A percentile compares a stretch with the other conserved stretches of the same genome.
These are phyloP conservation scores for Lamellibrachia columna DNA, from an alignment of 2,888 invertebrate genomes.

Conservation along the genomic window DNA sequence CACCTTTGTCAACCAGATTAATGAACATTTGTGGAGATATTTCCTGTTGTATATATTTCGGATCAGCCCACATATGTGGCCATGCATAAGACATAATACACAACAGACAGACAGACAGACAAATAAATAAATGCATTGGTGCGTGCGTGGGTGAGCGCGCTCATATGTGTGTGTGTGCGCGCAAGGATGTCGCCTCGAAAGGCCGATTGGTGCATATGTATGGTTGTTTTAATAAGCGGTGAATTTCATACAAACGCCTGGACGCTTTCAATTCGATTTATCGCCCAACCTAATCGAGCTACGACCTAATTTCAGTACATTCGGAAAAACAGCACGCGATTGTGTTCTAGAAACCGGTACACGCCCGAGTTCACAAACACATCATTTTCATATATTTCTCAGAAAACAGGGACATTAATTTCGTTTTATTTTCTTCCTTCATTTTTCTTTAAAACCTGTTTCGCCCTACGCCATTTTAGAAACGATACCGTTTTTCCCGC, in stretches of 20 bases:
- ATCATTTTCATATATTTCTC: background rate
- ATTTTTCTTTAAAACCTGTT: background rate
- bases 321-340: background rate
- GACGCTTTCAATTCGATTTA: constrained; percentile 1
- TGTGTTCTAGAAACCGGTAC: background rate
- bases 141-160: background rate
- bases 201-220: background rate
- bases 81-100: no score
- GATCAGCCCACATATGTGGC: no score
- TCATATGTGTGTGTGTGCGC: background rate
- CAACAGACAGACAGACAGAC: no score
- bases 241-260: background rate
- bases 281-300: background rate
- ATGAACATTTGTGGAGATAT: no score
- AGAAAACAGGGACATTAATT: background rate
- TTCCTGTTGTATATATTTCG: no score
- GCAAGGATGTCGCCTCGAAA: background rate
- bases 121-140: background rate
- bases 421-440: background rate
- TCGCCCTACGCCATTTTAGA: no score
- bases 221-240: background rate
- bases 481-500: background rate
- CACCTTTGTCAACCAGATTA: no score
- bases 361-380: no score
- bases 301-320: background rate